phyloP scores from a whole-genome alignment of 2,113 vertebrate genomes.

The Rhinoptilus africanus region DNA sequence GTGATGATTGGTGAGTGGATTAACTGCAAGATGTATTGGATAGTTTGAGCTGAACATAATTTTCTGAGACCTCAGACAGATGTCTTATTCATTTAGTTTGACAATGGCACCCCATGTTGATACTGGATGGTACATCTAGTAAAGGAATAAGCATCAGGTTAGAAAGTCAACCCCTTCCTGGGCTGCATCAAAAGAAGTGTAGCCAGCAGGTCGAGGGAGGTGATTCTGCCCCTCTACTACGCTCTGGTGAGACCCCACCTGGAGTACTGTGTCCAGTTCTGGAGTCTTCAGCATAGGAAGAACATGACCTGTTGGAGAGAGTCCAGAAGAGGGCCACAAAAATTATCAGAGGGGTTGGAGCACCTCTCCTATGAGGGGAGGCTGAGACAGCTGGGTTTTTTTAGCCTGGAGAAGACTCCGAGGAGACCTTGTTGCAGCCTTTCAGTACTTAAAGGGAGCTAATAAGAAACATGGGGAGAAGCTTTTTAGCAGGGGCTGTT shows the following conservation, averaged over 20 bases:
- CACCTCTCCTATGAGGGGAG: neutral
- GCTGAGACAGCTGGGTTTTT: neutral
- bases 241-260: neutral
- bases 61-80: neutral
- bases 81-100: neutral
- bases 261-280: neutral
- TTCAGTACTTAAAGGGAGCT: neutral
- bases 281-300: neutral
- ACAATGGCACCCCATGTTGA: neutral
- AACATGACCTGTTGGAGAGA: neutral
- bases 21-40: neutral
- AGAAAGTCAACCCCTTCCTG: neutral
- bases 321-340: neutral
- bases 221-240: neutral
- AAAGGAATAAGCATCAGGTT: neutral
- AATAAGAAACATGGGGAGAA: neutral
- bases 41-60: neutral
- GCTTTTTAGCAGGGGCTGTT: neutral
- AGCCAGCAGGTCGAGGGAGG: neutral
- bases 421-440: neutral
- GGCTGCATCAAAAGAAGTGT: neutral
- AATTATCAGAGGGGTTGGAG: neutral
- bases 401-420: neutral
- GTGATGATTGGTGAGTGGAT: neutral
- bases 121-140: neutral